Evolutionary conservation across 2,797 vertebrate species (phyloP), one percentile per base, ranked within the genome.

Genomic region (Anguilla megastoma): DNA sequence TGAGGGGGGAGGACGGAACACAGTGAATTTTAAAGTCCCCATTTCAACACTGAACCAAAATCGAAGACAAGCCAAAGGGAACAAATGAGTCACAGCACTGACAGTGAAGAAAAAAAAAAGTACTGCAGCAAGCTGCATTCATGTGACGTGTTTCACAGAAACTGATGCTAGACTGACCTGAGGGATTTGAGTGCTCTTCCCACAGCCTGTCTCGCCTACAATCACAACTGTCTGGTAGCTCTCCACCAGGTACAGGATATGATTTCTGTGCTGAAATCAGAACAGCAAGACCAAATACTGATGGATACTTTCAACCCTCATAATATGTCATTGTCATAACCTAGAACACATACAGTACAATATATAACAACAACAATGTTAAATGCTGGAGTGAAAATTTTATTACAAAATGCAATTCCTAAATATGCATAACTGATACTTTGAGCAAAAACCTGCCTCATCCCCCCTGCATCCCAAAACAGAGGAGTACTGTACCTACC

Each of bases 161-260:
- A 16, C 48, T n/a, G 66, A 1, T 45, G 84, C 30, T 27, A 0
- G 12, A 92, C 92, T 45, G 52, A 99, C 99, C 93, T 99, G 99
- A 71, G 99, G 98, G 92, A 99, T 97, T 94, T 99, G 99, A 0
- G 99, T 99, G 87, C 97, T 99, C 90, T 99, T 99, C 79, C 99
- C 99, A 93, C 98, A 99, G 92, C 99, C 99, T 0, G 99, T 99
- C 96, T 99, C 99, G 89, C 99, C 99, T 45, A 99, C 97, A 85
- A 99, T 97, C 91, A 99, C 97, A 90, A 99, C 96, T 0, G 99
- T 99, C 93, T 99, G 99, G 92, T 95, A 98, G 93, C 96, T 99
- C 94, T 99, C 99, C 94, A 98, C 95, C 86, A 99, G 93, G 91
- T 99, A 99, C 76, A 99, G 96, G 90, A 99, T 98, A 93, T 99